Percentiles rank a stretch among this genome's conserved stretches.
These are phyloP conservation scores for Astatoreochromis straeleni DNA, from an alignment of 2,113 vertebrate genomes.

Conservation along the genomic window DNA sequence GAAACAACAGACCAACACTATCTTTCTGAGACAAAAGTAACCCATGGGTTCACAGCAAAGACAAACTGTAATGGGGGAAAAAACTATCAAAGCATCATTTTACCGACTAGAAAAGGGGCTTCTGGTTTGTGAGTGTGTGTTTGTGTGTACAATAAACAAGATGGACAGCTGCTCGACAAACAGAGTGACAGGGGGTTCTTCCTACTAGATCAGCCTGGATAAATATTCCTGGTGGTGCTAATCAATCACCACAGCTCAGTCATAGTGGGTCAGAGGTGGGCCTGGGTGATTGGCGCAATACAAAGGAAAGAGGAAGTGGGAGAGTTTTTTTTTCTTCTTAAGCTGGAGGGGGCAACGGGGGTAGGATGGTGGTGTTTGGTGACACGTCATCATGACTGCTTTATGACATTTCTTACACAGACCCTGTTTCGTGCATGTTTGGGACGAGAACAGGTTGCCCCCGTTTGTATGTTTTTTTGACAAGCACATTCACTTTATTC, in stretches of 20 bases:
- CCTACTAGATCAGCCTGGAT: slow-evolving; percentile 21
- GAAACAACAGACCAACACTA: slow-evolving; percentile 1
- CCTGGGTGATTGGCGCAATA: slow-evolving; percentile 36
- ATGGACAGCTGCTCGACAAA: slow-evolving; percentile 40
- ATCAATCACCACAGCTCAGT: slow-evolving; percentile 46
- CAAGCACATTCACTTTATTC: neutral
- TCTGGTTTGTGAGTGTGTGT: neutral
- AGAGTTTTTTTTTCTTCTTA: neutral
- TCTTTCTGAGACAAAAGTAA: neutral
- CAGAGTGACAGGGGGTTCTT: slow-evolving; percentile 20
- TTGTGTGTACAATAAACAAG: neutral
- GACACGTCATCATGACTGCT: neutral
- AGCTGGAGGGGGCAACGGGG: neutral
- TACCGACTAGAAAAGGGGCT: neutral
- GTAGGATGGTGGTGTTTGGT: neutral
- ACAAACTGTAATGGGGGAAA: neutral
- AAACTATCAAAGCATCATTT: neutral
- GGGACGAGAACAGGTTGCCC: neutral
- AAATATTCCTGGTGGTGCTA: slow-evolving; percentile 49
- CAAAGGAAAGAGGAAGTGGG: slow-evolving; percentile 50
- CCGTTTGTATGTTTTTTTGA: neutral
- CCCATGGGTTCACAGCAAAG: neutral
- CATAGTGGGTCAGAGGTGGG: slow-evolving; percentile 39
- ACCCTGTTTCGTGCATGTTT: neutral
- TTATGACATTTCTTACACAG: neutral